Evolutionary conservation across 2,113 vertebrate species (phyloP).

Genomic region (Thalassoma bifasciatum): DNA sequence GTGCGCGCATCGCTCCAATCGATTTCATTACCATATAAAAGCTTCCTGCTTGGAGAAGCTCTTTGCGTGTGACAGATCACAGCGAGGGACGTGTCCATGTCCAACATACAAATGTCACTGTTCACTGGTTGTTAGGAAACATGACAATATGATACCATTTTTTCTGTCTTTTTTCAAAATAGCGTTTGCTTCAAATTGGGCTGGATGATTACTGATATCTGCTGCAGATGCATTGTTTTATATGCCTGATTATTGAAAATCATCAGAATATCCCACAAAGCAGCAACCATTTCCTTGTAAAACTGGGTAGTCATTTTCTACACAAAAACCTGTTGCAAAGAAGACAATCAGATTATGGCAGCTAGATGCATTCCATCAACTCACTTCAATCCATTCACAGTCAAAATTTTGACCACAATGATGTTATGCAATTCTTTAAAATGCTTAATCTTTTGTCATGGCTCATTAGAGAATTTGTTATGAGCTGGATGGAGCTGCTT

Average conservation of each 20-base stretch:
- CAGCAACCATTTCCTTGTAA: no score
- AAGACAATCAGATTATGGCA: neutral
- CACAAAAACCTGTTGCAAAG: no score
- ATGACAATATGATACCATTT: neutral
- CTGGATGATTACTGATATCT: neutral
- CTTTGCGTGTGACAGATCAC: conserved; percentile 31
- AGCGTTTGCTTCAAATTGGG: neutral
- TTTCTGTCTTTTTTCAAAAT: no score
- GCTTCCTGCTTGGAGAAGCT: conserved; percentile 56
- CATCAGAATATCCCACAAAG: no score
- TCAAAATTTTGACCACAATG: neutral
- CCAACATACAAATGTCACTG: conserved; percentile 13
- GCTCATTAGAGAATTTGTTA: neutral
- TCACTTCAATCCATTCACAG: neutral
- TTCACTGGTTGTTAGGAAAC: neutral
- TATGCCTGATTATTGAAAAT: no score
- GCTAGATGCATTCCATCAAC: neutral
- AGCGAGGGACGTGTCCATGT: conserved; percentile 13
- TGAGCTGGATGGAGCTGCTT: neutral
- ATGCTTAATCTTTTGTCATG: neutral
- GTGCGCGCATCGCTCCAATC: conserved; percentile 62
- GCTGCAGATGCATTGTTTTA: no score
- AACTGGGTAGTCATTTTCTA: no score
- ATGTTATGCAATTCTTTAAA: neutral
- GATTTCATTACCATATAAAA: conserved; percentile 76